Percentiles rank a stretch among this genome's conserved stretches.
These are phyloP conservation scores for Lamproptera curius DNA, from an alignment of 2,888 invertebrate genomes.

Conservation along the genomic window DNA sequence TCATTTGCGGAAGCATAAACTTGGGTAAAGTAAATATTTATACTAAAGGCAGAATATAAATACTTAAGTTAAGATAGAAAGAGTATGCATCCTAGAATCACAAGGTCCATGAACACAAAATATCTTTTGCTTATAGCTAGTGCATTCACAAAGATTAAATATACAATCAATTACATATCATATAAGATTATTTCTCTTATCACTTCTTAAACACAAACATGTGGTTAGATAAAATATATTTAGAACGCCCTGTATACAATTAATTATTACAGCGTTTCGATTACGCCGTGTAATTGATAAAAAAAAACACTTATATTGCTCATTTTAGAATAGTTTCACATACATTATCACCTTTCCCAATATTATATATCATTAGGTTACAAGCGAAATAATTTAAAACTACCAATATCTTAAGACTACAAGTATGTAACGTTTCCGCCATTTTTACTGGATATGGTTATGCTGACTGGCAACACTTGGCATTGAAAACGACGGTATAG, in stretches of 20 bases:
- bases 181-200: conserved; percentile 43
- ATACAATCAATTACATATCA: conserved; percentile 28
- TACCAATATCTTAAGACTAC: conserved; percentile 48
- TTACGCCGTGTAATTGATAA: conserved; percentile 9
- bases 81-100: conserved; percentile 34
- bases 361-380: conserved; percentile 22
- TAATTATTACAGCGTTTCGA: conserved; percentile 28
- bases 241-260: conserved; percentile 52
- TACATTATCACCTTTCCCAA: conserved; percentile 19
- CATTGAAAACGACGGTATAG: conserved; percentile 45
- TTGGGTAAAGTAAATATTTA: not conserved
- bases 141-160: conserved; percentile 16
- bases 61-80: conserved; percentile 8
- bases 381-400: conserved; percentile 44
- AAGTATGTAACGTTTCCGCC: conserved; percentile 40
- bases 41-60: conserved; percentile 3
- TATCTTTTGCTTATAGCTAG: conserved; percentile 44
- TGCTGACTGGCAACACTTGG: conserved; percentile 47
- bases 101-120: conserved; percentile 56
- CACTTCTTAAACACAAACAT: conserved; percentile 34
- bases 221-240: conserved; percentile 44
- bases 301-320: conserved; percentile 46
- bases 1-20: not conserved
- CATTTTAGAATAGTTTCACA: conserved; percentile 35
- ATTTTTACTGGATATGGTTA: conserved; percentile 25